A percentile compares a stretch with the other conserved stretches of the same genome.
Conservation (phyloP, 2,888 invertebrate genomes). For the Parnassius glacialis region DNA sequence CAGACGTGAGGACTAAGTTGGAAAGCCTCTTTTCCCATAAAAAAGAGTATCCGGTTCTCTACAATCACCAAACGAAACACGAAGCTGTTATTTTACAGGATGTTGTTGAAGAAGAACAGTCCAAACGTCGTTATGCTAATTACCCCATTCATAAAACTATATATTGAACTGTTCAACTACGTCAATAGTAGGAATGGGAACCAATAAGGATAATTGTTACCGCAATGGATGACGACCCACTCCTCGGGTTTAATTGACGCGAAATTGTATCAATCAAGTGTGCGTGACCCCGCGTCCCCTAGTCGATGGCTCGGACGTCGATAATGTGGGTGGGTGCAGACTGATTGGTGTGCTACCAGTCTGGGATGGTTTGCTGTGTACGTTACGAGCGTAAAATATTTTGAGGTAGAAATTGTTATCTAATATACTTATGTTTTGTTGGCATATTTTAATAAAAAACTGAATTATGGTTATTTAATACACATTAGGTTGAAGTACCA, state of each 20-base stretch:
- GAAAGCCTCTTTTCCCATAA: no score
- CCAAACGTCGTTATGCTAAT: constrained; percentile 26
- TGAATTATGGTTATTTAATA: no score
- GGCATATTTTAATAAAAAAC: no score
- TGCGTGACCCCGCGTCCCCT: constrained; percentile 46
- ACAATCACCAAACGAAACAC: no score
- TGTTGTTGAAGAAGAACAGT: no score
- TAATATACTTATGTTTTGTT: no score
- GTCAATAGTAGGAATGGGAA: constrained; percentile 58
- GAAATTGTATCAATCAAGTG: constrained; percentile 74
- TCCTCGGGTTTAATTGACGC: constrained; percentile 65
- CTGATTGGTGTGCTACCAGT: constrained; percentile 15
- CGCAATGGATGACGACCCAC: constrained; percentile 49
- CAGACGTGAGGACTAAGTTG: no score
- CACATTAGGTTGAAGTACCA: no score
- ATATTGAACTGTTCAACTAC: constrained; percentile 37
- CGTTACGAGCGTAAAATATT: neutral
- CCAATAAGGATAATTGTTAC: constrained; percentile 72
- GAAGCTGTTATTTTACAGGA: no score
- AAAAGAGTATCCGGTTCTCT: no score
- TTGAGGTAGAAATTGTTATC: no score
- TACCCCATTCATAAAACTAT: constrained; percentile 33
- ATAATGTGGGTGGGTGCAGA: constrained; percentile 19
- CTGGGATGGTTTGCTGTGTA: neutral
- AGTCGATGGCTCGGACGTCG: constrained; percentile 36